Evolutionary conservation across 2,797 vertebrate species (phyloP), one percentile per base, ranked within the genome.

Genomic region (Steatocranus sp.): DNA sequence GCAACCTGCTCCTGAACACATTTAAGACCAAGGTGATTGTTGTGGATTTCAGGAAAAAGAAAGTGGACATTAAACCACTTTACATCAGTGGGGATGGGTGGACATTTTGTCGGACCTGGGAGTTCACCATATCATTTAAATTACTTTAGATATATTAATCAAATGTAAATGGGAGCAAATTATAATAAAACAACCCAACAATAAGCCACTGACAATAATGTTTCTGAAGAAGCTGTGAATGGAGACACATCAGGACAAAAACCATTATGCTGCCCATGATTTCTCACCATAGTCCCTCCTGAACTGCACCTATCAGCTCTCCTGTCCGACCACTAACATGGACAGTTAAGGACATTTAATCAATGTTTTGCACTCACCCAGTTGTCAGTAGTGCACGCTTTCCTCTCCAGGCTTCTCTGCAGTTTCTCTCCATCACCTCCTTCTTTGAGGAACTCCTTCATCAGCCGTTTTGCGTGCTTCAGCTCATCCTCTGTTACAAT

Each of bases 361-460:
- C 63, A 12, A 68, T 6, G 8, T 43, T 23, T 43, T 76, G 25
- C 36, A 18, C 88, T 90, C 58, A 95, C 98, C 98, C 98, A 99
- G 95, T 99, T 99, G 68, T 98, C 97, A 0, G 87, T 93, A 79
- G 96, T 97, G 76, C 10, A 84, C 12, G 97, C 97, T 87, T 97
- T 96, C 76, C 93, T 96, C 81, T 99, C 97, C 92, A 99, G 93
- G n/a, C 96, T 93, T 63, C 94, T 97, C 96, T 99, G 98, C 53
- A 99, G 96, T 58, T 96, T 95, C 73, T 98, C 97, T 6, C 98
- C 98, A 0, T 97, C 95, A 0, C 97, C 97, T 3, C 97, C 98
- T 0, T 96, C 84, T 50, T 93, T 95, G 93, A 95, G 94, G 83
- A 99, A 99, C 49, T 97, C 97, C 0, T 95, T 88, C 89, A 99